phyloP scores from a whole-genome alignment of 2,113 vertebrate genomes.

The Dipodomys merriami region DNA sequence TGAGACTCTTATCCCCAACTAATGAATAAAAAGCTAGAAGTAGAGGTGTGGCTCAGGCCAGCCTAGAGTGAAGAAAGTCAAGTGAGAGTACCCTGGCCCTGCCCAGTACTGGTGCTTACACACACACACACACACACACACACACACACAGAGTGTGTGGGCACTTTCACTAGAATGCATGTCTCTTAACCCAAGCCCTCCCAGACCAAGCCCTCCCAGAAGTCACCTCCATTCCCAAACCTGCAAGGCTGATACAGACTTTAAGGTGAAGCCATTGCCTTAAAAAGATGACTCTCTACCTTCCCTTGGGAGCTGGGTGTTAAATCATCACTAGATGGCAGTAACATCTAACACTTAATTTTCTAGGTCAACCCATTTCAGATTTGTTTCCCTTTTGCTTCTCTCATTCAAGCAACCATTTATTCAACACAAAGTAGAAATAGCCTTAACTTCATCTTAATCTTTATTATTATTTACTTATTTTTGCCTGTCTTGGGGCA shows the following conservation, averaged over 20 bases:
- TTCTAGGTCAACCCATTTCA: not conserved
- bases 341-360: constrained; percentile 72
- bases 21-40: too few relatives aligned
- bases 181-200: not conserved
- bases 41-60: too few relatives aligned
- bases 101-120: too few relatives aligned
- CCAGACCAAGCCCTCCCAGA: not conserved
- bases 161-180: not conserved
- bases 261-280: accelerated
- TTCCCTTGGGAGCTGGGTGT: constrained; percentile 38
- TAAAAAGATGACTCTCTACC: not conserved
- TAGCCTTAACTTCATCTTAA: not conserved
- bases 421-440: not conserved
- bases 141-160: too few relatives aligned
- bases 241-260: accelerated
- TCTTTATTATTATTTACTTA: not conserved
- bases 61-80: too few relatives aligned
- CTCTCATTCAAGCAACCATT: constrained; percentile 1
- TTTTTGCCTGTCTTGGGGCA: too few relatives aligned
- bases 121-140: too few relatives aligned
- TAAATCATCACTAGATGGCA: constrained; percentile 79
- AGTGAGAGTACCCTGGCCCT: too few relatives aligned
- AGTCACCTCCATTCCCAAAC: not conserved
- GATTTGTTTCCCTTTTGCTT: not conserved
- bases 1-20: too few relatives aligned